Percentiles rank a stretch among this genome's conserved stretches.
These are phyloP conservation scores for Taurulus bubalis DNA, from an alignment of 2,113 vertebrate species.

Conservation along the genomic window DNA sequence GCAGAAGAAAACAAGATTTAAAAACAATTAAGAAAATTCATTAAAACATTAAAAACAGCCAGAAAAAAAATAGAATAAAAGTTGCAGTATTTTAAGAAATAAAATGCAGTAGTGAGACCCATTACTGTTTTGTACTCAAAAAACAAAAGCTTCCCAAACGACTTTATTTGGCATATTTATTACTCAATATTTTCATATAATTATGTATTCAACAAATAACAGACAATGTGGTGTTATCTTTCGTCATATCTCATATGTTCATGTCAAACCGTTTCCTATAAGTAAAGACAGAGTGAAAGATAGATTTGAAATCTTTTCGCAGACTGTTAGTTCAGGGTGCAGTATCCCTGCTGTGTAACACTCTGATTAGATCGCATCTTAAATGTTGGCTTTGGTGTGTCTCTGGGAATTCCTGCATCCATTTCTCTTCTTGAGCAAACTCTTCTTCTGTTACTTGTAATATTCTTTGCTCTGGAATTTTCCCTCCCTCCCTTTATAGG, in stretches of 20 bases:
- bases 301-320: slow-evolving; percentile 8
- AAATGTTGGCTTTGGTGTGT: slow-evolving; percentile 44
- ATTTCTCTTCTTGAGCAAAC: slow-evolving; percentile 22
- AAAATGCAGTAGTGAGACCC: too few relatives aligned
- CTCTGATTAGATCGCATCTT: background rate
- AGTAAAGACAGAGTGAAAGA: background rate
- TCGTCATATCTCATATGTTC: background rate
- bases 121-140: background rate
- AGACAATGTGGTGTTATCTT: background rate
- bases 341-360: background rate
- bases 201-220: background rate
- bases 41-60: too few relatives aligned
- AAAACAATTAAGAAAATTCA: too few relatives aligned
- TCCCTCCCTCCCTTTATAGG: slow-evolving; percentile 28
- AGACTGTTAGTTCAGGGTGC: slow-evolving; percentile 27
- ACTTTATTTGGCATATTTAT: background rate
- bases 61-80: too few relatives aligned
- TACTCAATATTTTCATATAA: background rate
- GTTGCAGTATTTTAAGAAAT: too few relatives aligned
- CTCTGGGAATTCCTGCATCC: slow-evolving; percentile 40
- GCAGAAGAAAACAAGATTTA: too few relatives aligned
- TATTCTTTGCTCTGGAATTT: slow-evolving; percentile 41
- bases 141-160: background rate
- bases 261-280: background rate
- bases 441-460: background rate